Evolutionary conservation across 2,888 invertebrate species (phyloP).

Genomic region (Poecilobothrus nobilitatus): DNA sequence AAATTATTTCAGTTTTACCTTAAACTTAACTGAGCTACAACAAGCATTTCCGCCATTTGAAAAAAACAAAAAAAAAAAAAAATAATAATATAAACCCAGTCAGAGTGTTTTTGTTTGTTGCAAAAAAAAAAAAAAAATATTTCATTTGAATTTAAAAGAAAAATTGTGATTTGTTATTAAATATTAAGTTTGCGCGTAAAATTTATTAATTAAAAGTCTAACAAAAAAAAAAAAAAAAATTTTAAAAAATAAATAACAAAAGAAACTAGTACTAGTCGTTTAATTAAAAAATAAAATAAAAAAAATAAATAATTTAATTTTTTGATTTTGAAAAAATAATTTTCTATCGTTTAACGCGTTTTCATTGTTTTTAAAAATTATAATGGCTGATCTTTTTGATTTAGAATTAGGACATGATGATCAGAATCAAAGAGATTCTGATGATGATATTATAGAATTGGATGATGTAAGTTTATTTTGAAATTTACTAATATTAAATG

Average conservation of each 20-base stretch:
- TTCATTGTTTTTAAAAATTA: neutral
- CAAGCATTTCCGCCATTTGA: neutral
- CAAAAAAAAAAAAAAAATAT: neutral
- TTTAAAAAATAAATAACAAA: too few relatives aligned
- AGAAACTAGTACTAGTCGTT: neutral
- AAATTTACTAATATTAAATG: neutral
- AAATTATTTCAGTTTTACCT: too few relatives aligned
- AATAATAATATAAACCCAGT: neutral
- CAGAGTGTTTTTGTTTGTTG: neutral
- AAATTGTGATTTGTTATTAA: too few relatives aligned
- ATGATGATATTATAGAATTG: slow-evolving; percentile 81
- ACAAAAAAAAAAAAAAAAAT: neutral
- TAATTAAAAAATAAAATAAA: neutral
- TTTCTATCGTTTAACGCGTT: neutral
- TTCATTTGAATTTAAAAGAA: too few relatives aligned
- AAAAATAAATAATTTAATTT: neutral
- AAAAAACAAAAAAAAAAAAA: neutral
- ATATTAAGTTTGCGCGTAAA: neutral
- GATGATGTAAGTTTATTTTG: slow-evolving; percentile 62
- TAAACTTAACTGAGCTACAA: neutral
- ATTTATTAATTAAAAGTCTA: neutral
- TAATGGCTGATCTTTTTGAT: slow-evolving; percentile 85
- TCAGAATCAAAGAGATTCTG: slow-evolving; percentile 60
- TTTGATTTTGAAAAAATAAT: neutral
- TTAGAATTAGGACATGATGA: slow-evolving; percentile 71